Conservation (phyloP, 2,113 vertebrate genomes). For the Peromyscus leucopus region DNA sequence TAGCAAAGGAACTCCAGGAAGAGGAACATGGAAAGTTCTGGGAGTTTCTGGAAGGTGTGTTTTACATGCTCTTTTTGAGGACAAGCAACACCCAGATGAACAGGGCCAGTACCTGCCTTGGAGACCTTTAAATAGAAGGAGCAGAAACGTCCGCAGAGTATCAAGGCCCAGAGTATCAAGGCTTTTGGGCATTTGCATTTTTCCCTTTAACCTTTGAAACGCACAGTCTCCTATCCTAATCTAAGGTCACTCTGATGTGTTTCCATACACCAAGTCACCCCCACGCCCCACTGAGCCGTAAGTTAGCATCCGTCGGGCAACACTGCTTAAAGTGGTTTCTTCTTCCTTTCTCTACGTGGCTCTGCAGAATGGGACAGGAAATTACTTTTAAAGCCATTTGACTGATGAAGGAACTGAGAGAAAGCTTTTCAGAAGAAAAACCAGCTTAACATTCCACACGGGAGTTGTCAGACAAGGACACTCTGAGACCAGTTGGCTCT, state of each 20-base stretch:
- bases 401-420: neutral
- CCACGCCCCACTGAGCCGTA: neutral
- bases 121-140: neutral
- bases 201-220: neutral
- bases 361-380: neutral
- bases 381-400: neutral
- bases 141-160: neutral
- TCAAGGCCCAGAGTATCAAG: rapidly evolving
- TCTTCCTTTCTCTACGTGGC: neutral
- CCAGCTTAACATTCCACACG: rapidly evolving
- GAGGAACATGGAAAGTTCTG: rapidly evolving
- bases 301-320: neutral
- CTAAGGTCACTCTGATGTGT: neutral
- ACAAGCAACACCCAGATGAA: neutral
- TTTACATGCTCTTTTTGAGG: neutral
- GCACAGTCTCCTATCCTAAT: no score
- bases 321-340: neutral
- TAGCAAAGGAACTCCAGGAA: neutral
- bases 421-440: neutral
- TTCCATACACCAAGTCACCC: neutral
- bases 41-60: neutral
- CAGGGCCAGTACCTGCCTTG: no score
- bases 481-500: neutral
- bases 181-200: no score
- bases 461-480: neutral